These are phyloP conservation scores for Dimorphilus gyrociliatus DNA, from an alignment of 2,888 invertebrate genomes.

Conservation along the genomic window DNA sequence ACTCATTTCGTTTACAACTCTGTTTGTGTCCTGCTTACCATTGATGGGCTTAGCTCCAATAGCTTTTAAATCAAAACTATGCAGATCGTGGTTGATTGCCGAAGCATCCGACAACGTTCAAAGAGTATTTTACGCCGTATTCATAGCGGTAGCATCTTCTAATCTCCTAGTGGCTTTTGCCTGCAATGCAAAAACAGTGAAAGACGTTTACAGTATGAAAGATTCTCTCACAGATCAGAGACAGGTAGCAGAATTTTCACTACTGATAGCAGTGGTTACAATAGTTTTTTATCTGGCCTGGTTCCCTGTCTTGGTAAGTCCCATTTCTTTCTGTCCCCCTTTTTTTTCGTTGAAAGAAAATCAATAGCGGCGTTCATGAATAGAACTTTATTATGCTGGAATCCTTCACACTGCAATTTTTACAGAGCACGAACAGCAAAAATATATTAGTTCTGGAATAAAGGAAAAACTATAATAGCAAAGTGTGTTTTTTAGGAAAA, in stretches of 20 bases:
- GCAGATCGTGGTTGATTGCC: constrained; percentile 17
- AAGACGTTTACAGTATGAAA: constrained; percentile 5
- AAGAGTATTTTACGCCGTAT: constrained; percentile 14
- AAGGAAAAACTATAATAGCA: too few species aligned
- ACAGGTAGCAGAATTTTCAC: constrained; percentile 9
- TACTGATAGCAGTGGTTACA: constrained; percentile 11
- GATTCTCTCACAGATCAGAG: constrained; percentile 7
- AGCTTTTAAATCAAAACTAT: constrained; percentile 9
- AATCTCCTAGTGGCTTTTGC: constrained; percentile 12
- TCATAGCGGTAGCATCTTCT: constrained; percentile 13
- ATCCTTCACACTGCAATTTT: too few species aligned
- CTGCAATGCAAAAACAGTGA: constrained; percentile 5
- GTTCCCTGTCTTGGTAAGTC: constrained; percentile 16
- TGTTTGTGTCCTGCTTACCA: constrained; percentile 15
- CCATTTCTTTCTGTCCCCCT: background rate
- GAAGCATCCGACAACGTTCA: constrained; percentile 5
- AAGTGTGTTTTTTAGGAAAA: too few species aligned
- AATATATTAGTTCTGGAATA: too few species aligned
- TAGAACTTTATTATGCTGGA: too few species aligned
- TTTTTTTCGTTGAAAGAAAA: too few species aligned
- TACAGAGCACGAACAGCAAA: too few species aligned
- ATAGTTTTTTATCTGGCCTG: constrained; percentile 14
- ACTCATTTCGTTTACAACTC: constrained; percentile 11
- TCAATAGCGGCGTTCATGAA: too few species aligned
- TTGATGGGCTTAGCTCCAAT: constrained; percentile 17